These are phyloP conservation scores for Peribatodes rhomboidaria DNA, from an alignment of 2,888 invertebrate genomes.

Conservation along the genomic window DNA sequence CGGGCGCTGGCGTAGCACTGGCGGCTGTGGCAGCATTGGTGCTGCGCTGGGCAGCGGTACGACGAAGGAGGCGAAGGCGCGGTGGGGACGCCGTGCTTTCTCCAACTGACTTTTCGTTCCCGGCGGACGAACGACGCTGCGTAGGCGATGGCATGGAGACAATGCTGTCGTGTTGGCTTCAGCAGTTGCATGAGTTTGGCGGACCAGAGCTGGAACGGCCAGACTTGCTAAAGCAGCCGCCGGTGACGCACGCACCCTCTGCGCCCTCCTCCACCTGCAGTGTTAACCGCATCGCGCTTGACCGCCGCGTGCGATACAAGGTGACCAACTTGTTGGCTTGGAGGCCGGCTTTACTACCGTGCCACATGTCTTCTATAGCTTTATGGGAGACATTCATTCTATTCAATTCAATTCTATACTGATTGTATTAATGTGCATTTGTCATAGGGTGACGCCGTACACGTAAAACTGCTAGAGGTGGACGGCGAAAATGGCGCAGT, in stretches of 20 bases:
- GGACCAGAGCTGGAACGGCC: slow-evolving; percentile 94
- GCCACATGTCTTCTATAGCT: too few relatives aligned
- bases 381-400: too few relatives aligned
- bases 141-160: slow-evolving; percentile 92
- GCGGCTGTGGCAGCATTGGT: slow-evolving; percentile 43
- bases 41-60: slow-evolving; percentile 42
- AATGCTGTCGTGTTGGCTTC: slow-evolving; percentile 94
- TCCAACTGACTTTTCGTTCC: slow-evolving; percentile 61
- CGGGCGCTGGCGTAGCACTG: slow-evolving; percentile 37
- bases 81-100: slow-evolving; percentile 51
- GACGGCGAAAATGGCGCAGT: not conserved
- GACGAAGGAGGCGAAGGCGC: slow-evolving; percentile 34
- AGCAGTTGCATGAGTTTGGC: slow-evolving; percentile 93
- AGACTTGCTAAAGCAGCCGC: slow-evolving; percentile 91
- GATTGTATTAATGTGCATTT: too few relatives aligned
- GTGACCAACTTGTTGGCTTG: slow-evolving; percentile 74
- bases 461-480: slow-evolving; percentile 92
- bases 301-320: slow-evolving; percentile 94
- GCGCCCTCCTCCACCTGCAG: slow-evolving; percentile 84
- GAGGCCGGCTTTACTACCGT: too few relatives aligned
- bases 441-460: slow-evolving; percentile 94
- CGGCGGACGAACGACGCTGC: slow-evolving; percentile 69
- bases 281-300: slow-evolving; percentile 81
- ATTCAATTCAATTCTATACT: not conserved
- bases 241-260: slow-evolving; percentile 57